A percentile compares a stretch with the other conserved stretches of the same genome.
phyloP scores from a whole-genome alignment of 2,888 invertebrate species.

The Stenolophus ochropezus region DNA sequence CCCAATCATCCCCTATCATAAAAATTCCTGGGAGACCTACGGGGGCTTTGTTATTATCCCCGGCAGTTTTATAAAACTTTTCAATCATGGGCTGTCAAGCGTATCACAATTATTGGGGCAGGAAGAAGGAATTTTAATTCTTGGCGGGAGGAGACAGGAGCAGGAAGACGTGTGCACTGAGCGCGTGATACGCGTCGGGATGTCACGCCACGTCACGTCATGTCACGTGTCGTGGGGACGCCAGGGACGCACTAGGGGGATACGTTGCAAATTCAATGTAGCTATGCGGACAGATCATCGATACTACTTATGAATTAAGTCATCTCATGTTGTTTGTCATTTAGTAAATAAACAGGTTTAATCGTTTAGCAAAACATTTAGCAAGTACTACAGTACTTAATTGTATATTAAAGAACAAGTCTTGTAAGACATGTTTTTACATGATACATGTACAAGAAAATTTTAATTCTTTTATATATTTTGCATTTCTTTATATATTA shows the following conservation, averaged over 20 bases:
- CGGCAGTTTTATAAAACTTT: constrained; percentile 26
- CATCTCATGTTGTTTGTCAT: too few relatives aligned
- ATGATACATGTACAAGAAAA: too few relatives aligned
- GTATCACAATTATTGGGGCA: constrained; percentile 45
- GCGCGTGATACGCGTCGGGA: constrained; percentile 22
- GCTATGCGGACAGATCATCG: too few relatives aligned
- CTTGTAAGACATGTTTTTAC: too few relatives aligned
- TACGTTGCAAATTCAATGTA: not conserved
- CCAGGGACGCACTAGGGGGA: not conserved
- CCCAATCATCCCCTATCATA: constrained; percentile 12
- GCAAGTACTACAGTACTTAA: too few relatives aligned
- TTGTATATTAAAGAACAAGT: too few relatives aligned
- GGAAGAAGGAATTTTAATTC: constrained; percentile 48
- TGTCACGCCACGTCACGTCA: constrained; percentile 38
- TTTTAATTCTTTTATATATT: too few relatives aligned
- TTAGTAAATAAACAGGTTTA: too few relatives aligned
- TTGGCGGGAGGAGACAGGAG: not conserved
- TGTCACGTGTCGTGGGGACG: not conserved
- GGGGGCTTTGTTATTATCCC: not conserved
- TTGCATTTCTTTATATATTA: too few relatives aligned
- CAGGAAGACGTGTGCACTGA: constrained; percentile 16
- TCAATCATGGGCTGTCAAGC: constrained; percentile 47
- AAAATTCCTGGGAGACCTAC: not conserved
- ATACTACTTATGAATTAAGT: too few relatives aligned
- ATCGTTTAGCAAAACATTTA: too few relatives aligned